Percentiles rank a stretch among this genome's conserved stretches.
Evolutionary conservation across 2,797 vertebrate species (phyloP).

Genomic region (Phaenicophaeus curvirostris): DNA sequence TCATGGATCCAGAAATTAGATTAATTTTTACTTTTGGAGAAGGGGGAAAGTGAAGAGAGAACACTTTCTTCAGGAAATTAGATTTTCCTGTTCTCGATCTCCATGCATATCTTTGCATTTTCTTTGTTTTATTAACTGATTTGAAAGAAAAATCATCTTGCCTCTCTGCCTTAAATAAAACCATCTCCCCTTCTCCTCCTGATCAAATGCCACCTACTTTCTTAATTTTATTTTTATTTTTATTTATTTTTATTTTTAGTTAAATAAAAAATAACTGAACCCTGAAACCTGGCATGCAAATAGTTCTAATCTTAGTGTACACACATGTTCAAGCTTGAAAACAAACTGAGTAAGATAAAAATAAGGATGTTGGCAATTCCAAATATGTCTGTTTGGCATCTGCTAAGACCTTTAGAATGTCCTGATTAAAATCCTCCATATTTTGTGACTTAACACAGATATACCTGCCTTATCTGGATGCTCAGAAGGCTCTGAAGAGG

Average conservation of each 20-base stretch:
- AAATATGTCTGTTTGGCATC: slow-evolving; percentile 26
- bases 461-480: neutral
- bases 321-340: slow-evolving; percentile 58
- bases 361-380: slow-evolving; percentile 55
- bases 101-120: neutral
- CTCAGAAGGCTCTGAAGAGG: neutral
- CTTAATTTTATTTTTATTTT: neutral
- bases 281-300: slow-evolving; percentile 37
- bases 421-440: neutral
- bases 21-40: neutral
- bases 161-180: slow-evolving; percentile 8
- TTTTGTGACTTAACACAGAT: neutral
- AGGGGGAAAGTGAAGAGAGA: neutral
- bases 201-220: neutral
- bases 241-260: neutral
- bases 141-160: neutral
- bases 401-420: slow-evolving; percentile 39
- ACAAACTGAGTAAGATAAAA: slow-evolving; percentile 59
- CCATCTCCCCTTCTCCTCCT: neutral
- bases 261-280: slow-evolving; percentile 59
- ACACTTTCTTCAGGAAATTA: neutral
- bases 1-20: neutral
- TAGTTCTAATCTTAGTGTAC: slow-evolving; percentile 56
- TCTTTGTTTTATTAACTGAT: neutral
- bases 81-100: neutral